Percentiles rank a stretch among this genome's conserved stretches.
These are phyloP conservation scores for Megaceryle maxima DNA, from an alignment of 2,113 vertebrate genomes.

Conservation along the genomic window DNA sequence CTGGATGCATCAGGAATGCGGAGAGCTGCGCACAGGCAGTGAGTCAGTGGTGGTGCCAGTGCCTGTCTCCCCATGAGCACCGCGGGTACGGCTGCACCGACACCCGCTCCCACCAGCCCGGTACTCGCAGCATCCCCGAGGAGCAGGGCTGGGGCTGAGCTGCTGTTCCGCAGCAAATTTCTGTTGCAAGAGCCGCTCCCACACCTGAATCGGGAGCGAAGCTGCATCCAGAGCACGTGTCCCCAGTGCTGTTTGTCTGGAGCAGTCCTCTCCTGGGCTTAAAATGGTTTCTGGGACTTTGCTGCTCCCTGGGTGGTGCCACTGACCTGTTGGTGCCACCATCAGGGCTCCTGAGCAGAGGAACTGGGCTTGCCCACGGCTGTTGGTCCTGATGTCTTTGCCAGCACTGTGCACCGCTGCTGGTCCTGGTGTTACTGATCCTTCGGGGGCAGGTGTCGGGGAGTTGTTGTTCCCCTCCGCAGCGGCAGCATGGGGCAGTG, in stretches of 20 bases:
- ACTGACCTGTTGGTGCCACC: accelerated
- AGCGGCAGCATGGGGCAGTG: accelerated
- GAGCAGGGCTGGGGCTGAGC: neutral
- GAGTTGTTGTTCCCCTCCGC: neutral
- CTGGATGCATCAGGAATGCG: neutral
- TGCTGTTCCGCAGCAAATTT: accelerated
- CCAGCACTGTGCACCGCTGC: neutral
- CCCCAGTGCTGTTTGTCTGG: neutral
- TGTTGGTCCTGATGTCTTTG: accelerated
- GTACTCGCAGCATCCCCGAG: neutral
- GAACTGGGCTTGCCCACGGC: accelerated
- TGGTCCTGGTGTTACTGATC: accelerated
- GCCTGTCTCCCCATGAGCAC: neutral
- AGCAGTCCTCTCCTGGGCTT: neutral
- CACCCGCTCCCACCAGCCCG: neutral
- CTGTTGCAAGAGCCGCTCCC: accelerated
- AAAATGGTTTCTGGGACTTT: neutral
- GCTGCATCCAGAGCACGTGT: accelerated
- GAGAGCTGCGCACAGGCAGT: neutral
- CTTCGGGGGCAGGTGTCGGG: neutral
- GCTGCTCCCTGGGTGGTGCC: neutral
- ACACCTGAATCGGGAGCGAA: accelerated
- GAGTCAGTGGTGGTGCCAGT: neutral
- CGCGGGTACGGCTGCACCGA: accelerated
- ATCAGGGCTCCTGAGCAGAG: accelerated